Evolutionary conservation across 23 tunicate genomes (phyloP).

Genomic region (Diplosoma virens): DNA sequence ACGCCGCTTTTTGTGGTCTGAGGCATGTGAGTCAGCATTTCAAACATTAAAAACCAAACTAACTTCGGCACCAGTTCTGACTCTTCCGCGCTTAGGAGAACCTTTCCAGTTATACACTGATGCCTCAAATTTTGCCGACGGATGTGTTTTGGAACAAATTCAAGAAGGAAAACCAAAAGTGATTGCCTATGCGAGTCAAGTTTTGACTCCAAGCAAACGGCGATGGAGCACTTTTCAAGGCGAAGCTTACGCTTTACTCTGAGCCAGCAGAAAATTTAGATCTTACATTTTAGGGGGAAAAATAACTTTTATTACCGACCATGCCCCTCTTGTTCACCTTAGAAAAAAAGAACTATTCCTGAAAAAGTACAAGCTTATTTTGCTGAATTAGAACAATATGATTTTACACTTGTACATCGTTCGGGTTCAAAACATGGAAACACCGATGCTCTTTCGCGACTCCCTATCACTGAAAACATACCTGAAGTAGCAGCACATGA

Average conservation of each 20-base stretch:
- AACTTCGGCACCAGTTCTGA: slow-evolving; percentile 2
- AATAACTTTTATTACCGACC: slow-evolving; percentile 15
- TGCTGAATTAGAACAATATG: not conserved
- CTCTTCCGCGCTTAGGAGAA: slow-evolving; percentile 3
- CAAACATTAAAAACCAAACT: not conserved
- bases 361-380: slow-evolving; percentile 3
- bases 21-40: slow-evolving; percentile 17
- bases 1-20: not conserved
- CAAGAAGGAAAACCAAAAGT: slow-evolving; percentile 2
- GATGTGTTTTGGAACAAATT: slow-evolving; percentile 3
- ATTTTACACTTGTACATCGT: not conserved
- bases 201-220: slow-evolving; percentile 5
- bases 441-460: not conserved
- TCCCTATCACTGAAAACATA: no score
- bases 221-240: not conserved
- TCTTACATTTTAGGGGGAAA: slow-evolving; percentile 13
- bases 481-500: no score
- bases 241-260: not conserved
- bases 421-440: not conserved
- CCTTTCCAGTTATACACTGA: slow-evolving; percentile 22
- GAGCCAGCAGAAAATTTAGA: not conserved
- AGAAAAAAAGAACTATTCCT: not conserved
- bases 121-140: not conserved
- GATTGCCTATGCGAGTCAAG: slow-evolving; percentile 8
- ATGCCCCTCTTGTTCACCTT: slow-evolving; percentile 7